Conservation (phyloP, 1,140 invertebrate genomes). For the Latrodectus geometricus region DNA sequence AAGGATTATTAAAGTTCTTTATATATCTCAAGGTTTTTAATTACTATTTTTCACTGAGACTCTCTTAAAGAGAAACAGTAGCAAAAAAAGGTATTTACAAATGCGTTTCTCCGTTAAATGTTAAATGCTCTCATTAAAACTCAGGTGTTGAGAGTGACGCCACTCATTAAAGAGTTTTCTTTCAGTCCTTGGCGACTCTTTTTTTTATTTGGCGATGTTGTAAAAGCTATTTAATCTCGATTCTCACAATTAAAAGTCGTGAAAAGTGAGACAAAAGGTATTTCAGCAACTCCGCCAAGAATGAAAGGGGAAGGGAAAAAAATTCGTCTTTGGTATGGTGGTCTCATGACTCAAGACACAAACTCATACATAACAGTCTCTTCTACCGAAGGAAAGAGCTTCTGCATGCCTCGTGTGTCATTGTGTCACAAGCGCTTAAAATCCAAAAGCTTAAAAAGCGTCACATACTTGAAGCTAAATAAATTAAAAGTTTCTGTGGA, state of each 20-base stretch:
- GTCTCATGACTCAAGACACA: conserved; percentile 1
- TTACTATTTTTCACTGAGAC: conserved; percentile 25
- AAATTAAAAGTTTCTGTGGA: conserved; percentile 27
- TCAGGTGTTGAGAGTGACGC: conserved; percentile 41
- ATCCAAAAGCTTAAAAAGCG: conserved; percentile 10
- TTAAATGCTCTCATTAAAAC: conserved; percentile 55
- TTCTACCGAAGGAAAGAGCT: background rate
- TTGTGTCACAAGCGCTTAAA: conserved; percentile 7
- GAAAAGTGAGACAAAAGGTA: conserved; percentile 59
- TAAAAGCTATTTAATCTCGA: conserved; percentile 55
- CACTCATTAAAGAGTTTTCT: conserved; percentile 46
- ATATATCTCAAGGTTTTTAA: conserved; percentile 37
- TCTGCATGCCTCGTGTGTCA: conserved; percentile 4
- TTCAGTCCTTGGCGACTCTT: background rate
- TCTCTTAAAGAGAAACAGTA: background rate
- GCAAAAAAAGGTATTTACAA: conserved; percentile 39
- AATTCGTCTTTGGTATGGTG: conserved; percentile 19
- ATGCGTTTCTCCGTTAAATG: conserved; percentile 29
- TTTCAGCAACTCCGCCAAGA: conserved; percentile 39
- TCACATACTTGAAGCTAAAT: conserved; percentile 27
- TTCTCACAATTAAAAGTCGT: conserved; percentile 56
- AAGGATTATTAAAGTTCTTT: conserved; percentile 48
- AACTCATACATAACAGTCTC: conserved; percentile 22
- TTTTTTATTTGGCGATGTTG: background rate
- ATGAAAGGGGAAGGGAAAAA: conserved; percentile 12